Evolutionary conservation across 2,888 invertebrate species (phyloP), one percentile per base, ranked within the genome.

Genomic region (Abrostola tripartita): DNA sequence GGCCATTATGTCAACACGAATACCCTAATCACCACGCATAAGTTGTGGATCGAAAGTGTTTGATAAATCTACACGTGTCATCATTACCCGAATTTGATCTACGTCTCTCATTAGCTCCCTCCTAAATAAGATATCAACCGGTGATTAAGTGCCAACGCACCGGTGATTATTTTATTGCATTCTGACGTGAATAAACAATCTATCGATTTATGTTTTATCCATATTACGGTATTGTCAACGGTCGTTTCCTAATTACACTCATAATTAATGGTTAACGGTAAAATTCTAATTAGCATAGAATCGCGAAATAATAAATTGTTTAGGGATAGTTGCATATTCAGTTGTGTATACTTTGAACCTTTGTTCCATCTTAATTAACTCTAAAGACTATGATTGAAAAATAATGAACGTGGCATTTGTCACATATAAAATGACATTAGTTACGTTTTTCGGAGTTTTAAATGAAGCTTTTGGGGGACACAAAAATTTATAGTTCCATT

Each of bases 21-120:
- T 90, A 86, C 83, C 86, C 87, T 92, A 93, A 94, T 92, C 88
- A 86, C 85, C 76, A 81, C 77, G 79, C 88, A 92, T 93, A 92
- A 91, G 88, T 94, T 90, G 90, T 90, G 89, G 89, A 88, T 90
- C 85, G 90, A 90, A 92, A 90, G 91, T 92, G 92, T 91, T 90
- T 93, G 93, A 94, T 92, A 92, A 91, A 94, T 93, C 78, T 88
- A 76, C 83, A 70, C 79, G 77, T 89, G 93, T 93, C 93, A 86
- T 90, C 88, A 93, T 93, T 93, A 93, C 90, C 72, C 85, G 83
- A 88, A 89, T 87, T 91, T 93, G 94, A 94, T 93, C 90, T 93
- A 94, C 89, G 91, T 80, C 81, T 83, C 91, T 93, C 93, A 93
- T 94, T 94, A 94, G 89, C 88, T 91, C 82, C 87, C 86, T 88